Evolutionary conservation across 2,797 vertebrate genomes (phyloP).

Genomic region (Tiaroga cobitis): DNA sequence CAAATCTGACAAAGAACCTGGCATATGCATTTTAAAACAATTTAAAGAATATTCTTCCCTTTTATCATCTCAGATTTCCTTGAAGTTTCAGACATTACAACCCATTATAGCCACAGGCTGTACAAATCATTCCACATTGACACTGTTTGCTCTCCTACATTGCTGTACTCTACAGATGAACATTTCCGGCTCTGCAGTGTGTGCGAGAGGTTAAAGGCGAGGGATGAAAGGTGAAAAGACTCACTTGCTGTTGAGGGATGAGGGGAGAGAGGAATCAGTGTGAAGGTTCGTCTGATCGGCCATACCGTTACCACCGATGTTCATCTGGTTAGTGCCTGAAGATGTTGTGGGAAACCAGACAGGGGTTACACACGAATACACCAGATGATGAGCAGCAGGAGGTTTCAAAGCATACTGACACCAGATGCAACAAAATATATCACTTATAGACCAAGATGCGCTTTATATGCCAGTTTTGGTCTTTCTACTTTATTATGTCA

Average conservation of each 20-base stretch:
- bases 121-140: not conserved
- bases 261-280: slow-evolving; percentile 89
- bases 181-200: not conserved
- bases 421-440: slow-evolving; percentile 3
- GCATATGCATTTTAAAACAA: not conserved
- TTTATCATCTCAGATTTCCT: not conserved
- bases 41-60: not conserved
- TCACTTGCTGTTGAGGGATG: slow-evolving; percentile 91
- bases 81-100: not conserved
- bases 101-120: not conserved
- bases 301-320: slow-evolving; percentile 85
- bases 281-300: slow-evolving; percentile 89
- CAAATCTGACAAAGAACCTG: not conserved
- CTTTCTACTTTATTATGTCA: not conserved
- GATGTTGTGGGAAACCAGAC: slow-evolving; percentile 45
- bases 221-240: slow-evolving; percentile 59
- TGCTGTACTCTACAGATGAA: not conserved
- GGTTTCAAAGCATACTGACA: not conserved
- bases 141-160: not conserved
- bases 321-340: slow-evolving; percentile 91
- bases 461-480: not conserved
- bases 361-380: not conserved
- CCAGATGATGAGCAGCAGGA: slow-evolving; percentile 9
- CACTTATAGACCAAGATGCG: not conserved
- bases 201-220: slow-evolving; percentile 24